A percentile compares a stretch with the other conserved stretches of the same genome.
Conservation (phyloP, 2,113 vertebrate genomes). For the Myotis yumanensis region DNA sequence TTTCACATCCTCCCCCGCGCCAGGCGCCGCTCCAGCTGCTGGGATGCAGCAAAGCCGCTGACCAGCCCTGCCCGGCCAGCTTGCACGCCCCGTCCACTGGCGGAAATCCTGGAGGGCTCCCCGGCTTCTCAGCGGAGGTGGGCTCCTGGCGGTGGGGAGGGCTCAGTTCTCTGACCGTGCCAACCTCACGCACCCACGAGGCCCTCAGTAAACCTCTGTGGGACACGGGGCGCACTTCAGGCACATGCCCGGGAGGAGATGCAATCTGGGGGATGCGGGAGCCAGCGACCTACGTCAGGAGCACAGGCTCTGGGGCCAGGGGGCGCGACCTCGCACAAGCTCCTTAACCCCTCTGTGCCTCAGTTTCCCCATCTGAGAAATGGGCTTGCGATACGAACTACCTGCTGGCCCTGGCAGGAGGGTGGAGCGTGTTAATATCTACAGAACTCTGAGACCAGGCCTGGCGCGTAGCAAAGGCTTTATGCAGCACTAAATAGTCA, state of each 20-base stretch:
- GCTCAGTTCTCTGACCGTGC: background rate
- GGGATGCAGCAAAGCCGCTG: background rate
- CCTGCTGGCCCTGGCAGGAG: background rate
- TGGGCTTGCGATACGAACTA: background rate
- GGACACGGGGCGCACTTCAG: background rate
- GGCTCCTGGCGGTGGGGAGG: background rate
- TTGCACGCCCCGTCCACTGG: background rate
- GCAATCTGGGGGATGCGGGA: fast-evolving
- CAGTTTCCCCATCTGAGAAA: background rate
- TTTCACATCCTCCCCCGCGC: background rate
- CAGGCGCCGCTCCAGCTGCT: background rate
- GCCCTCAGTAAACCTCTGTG: background rate
- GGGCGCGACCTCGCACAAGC: background rate
- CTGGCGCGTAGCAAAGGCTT: background rate
- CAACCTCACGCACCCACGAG: too few species aligned
- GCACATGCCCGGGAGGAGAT: background rate
- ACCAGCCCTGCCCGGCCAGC: background rate
- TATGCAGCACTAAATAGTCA: background rate
- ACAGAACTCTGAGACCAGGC: background rate
- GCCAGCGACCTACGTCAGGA: background rate
- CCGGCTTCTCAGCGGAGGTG: background rate
- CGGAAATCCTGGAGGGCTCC: background rate
- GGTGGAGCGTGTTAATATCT: background rate
- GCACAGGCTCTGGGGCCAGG: background rate
- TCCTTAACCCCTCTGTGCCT: background rate